A percentile compares a stretch with the other conserved stretches of the same genome.
Evolutionary conservation across 2,113 vertebrate species (phyloP).

Genomic region (Scomber japonicus): DNA sequence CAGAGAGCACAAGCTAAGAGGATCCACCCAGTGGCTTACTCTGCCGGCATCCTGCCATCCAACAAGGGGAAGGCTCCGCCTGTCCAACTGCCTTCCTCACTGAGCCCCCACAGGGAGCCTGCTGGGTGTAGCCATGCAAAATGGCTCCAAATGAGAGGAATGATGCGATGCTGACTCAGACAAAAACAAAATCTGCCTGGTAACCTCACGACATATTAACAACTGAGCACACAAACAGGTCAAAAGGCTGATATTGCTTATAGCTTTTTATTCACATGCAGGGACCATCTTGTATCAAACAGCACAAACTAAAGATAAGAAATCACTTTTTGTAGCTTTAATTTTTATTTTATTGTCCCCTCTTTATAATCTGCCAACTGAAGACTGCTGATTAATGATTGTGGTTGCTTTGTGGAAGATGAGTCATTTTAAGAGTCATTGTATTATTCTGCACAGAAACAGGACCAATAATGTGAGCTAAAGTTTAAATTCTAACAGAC

Average conservation of each 20-base stretch:
- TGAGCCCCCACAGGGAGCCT: constrained; percentile 64
- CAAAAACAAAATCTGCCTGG: constrained; percentile 59
- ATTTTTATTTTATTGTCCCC: background rate
- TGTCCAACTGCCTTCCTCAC: constrained; percentile 64
- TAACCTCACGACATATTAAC: constrained; percentile 47
- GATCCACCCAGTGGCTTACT: constrained; percentile 71
- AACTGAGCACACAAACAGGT: constrained; percentile 6
- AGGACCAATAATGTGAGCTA: constrained; percentile 7
- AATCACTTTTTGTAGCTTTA: background rate
- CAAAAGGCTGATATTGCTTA: background rate
- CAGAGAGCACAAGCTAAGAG: constrained; percentile 60
- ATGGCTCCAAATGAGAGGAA: constrained; percentile 67
- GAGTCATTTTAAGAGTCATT: constrained; percentile 20
- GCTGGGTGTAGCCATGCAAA: constrained; percentile 68
- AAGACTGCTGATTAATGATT: constrained; percentile 21
- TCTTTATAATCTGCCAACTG: background rate
- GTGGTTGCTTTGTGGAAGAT: background rate
- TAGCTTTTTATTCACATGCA: background rate
- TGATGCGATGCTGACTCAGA: constrained; percentile 70
- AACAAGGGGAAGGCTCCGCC: constrained; percentile 49
- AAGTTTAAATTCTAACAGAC: constrained; percentile 43
- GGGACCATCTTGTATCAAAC: background rate
- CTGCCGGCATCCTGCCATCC: constrained; percentile 62
- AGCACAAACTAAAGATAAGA: background rate
- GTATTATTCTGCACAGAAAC: constrained; percentile 17